Evolutionary conservation across 1,140 invertebrate species (phyloP).

Genomic region (Drosophila quadrilineata): DNA sequence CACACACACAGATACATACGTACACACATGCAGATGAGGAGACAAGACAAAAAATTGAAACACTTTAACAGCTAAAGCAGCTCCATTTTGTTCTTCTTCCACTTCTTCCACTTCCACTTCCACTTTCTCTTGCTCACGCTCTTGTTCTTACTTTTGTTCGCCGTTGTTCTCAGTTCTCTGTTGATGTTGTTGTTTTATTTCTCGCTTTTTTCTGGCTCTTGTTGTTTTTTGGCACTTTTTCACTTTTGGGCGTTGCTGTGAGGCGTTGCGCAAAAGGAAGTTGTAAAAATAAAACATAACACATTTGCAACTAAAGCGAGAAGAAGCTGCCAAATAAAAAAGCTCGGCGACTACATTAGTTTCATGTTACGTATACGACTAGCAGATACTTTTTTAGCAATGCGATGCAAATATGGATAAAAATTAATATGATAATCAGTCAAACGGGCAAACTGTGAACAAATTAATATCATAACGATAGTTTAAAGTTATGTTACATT

Average conservation of each 20-base stretch:
- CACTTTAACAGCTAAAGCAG: constrained; percentile 71
- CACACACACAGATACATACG: constrained; percentile 30
- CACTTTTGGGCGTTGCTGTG: constrained; percentile 35
- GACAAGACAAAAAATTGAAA: constrained; percentile 73
- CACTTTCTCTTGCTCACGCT: no score
- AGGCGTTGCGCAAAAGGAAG: constrained; percentile 43
- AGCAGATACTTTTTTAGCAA: neutral
- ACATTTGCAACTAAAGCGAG: constrained; percentile 62
- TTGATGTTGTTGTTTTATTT: constrained; percentile 34
- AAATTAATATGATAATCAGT: no score
- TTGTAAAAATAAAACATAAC: constrained; percentile 76
- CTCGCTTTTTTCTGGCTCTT: no score
- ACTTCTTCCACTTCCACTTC: no score
- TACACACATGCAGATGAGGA: constrained; percentile 58
- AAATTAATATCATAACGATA: no score
- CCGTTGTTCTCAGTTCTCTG: constrained; percentile 5
- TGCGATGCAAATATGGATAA: no score
- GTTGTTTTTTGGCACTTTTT: constrained; percentile 71
- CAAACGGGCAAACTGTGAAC: no score
- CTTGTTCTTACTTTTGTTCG: neutral
- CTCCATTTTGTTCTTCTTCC: no score
- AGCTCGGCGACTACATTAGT: neutral
- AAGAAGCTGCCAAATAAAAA: constrained; percentile 7
- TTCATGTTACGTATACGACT: neutral
- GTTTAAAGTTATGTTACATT: no score